These are phyloP conservation scores for Argyresthia goedartella DNA, from an alignment of 2,888 invertebrate genomes.

Conservation along the genomic window DNA sequence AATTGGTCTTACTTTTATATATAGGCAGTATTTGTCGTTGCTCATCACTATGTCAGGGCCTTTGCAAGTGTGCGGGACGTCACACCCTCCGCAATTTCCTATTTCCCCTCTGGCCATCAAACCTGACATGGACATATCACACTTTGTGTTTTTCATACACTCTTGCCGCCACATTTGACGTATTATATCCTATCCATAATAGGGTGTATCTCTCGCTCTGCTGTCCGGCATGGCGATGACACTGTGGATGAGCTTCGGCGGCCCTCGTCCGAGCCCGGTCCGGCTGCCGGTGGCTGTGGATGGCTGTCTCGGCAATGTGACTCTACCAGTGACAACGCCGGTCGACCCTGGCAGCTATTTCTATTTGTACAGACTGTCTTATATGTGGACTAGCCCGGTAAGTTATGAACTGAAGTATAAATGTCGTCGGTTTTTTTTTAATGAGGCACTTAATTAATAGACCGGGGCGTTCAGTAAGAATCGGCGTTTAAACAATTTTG, in stretches of 20 bases:
- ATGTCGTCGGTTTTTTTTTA: too few relatives aligned
- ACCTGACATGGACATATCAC: too few relatives aligned
- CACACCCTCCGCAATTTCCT: too few relatives aligned
- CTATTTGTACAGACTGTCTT: slow-evolving; percentile 79
- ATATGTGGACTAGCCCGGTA: slow-evolving; percentile 77
- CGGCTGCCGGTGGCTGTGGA: slow-evolving; percentile 70
- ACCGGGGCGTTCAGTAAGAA: too few relatives aligned
- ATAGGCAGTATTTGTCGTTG: too few relatives aligned
- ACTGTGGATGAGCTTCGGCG: slow-evolving; percentile 89
- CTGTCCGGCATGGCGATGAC: slow-evolving; percentile 75
- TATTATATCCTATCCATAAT: slow-evolving; percentile 17
- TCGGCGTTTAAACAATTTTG: too few relatives aligned
- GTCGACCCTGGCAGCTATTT: slow-evolving; percentile 52
- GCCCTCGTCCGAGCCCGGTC: slow-evolving; percentile 74
- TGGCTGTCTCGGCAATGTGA: slow-evolving; percentile 61
- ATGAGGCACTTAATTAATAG: too few relatives aligned
- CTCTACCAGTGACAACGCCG: slow-evolving; percentile 14
- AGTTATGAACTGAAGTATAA: slow-evolving; percentile 16
- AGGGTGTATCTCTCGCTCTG: slow-evolving; percentile 80
- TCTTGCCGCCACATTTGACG: not conserved
- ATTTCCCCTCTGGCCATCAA: too few relatives aligned
- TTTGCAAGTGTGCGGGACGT: too few relatives aligned
- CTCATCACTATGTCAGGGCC: too few relatives aligned
- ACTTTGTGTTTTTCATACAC: too few relatives aligned
- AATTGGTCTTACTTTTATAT: too few relatives aligned